These are phyloP conservation scores for Eolophus roseicapilla DNA, from an alignment of 2,113 vertebrate species.

Conservation along the genomic window DNA sequence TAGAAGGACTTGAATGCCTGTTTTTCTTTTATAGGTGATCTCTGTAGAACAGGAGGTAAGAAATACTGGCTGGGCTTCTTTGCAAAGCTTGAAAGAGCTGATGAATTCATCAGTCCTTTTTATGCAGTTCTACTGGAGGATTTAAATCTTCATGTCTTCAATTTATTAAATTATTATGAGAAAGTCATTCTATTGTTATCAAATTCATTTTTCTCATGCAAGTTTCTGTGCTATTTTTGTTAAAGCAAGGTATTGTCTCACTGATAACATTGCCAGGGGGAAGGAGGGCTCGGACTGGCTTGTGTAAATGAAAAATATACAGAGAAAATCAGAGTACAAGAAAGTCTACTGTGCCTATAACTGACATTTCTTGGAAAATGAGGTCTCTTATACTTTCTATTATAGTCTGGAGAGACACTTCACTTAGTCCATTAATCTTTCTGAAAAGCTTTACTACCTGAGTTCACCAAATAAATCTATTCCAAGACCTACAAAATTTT, in stretches of 20 bases:
- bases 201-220: constrained; percentile 31
- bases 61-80: constrained; percentile 5
- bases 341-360: not conserved
- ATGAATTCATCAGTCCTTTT: constrained; percentile 39
- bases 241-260: constrained; percentile 14
- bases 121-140: not conserved
- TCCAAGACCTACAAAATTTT: not conserved
- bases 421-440: constrained; percentile 41
- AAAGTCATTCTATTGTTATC: constrained; percentile 45
- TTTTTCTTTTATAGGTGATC: constrained; percentile 3
- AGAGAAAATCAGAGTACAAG: not conserved
- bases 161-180: constrained; percentile 50
- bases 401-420: constrained; percentile 49
- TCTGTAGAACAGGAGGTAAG: not conserved
- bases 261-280: constrained; percentile 27
- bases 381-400: not conserved
- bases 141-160: constrained; percentile 57
- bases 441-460: not conserved
- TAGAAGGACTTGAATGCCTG: not conserved
- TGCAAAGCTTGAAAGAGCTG: constrained; percentile 2
- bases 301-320: constrained; percentile 2
- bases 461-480: constrained; percentile 42
- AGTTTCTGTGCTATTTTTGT: constrained; percentile 42
- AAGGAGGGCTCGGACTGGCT: not conserved
- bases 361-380: constrained; percentile 7